Evolutionary conservation across 2,888 invertebrate species (phyloP).

Genomic region (Plebejus melissa): DNA sequence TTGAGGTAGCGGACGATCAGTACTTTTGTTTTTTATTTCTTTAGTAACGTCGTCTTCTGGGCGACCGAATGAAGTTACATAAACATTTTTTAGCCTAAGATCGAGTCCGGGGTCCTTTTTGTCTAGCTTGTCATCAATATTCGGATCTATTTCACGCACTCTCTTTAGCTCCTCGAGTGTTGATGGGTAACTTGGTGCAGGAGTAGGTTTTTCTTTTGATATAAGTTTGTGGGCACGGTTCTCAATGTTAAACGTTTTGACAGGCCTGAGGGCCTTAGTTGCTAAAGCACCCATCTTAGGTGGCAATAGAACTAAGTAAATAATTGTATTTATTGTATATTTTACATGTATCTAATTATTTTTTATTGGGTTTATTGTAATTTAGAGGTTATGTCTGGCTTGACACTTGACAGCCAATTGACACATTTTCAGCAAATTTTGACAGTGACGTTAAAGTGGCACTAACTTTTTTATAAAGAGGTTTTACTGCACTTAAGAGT

Average conservation of each 20-base stretch:
- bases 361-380: conserved; percentile 30
- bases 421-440: conserved; percentile 31
- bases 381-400: conserved; percentile 36
- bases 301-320: conserved; percentile 51
- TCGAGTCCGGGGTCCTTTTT: conserved; percentile 82
- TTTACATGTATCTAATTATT: conserved; percentile 41
- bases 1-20: conserved; percentile 79
- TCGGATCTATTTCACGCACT: conserved; percentile 80
- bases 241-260: conserved; percentile 86
- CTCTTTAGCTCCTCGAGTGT: conserved; percentile 82
- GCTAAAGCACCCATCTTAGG: conserved; percentile 83
- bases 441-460: neutral
- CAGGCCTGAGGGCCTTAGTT: conserved; percentile 78
- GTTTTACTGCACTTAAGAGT: neutral
- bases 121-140: conserved; percentile 79
- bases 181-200: conserved; percentile 84
- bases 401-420: conserved; percentile 40
- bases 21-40: conserved; percentile 52
- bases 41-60: conserved; percentile 73
- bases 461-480: neutral
- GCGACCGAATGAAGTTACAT: conserved; percentile 82
- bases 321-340: conserved; percentile 35
- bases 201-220: conserved; percentile 80
- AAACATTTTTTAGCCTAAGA: conserved; percentile 83
- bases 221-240: conserved; percentile 86